phyloP scores from a whole-genome alignment of 2,888 invertebrate species.

The Platynereis dumerilii region DNA sequence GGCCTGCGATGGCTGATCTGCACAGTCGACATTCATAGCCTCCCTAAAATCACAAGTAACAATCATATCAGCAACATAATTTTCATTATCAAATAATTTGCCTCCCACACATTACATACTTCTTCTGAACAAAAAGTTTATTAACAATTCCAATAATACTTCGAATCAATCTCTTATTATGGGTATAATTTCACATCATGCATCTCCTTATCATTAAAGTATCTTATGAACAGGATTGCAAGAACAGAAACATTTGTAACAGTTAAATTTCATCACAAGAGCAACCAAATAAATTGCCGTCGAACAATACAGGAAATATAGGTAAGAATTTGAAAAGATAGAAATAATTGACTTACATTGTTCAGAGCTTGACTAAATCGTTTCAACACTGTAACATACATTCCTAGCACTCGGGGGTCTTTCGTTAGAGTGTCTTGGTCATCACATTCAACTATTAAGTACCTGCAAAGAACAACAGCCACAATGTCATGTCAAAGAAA shows the following conservation, averaged over 20 bases:
- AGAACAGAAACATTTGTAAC: too few species aligned
- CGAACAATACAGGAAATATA: too few species aligned
- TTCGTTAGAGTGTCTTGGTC: conserved; percentile 72
- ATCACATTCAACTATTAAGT: conserved; percentile 82
- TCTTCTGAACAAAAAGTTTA: not conserved
- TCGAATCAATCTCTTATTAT: too few species aligned
- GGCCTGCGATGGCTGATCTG: conserved; percentile 78
- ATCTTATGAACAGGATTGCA: too few species aligned
- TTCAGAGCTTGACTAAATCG: conserved; percentile 77
- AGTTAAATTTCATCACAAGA: too few species aligned
- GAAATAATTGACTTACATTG: too few species aligned
- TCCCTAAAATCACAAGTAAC: conserved; percentile 43
- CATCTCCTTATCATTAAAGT: too few species aligned
- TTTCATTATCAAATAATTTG: not conserved
- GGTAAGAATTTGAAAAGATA: too few species aligned
- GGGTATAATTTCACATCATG: too few species aligned
- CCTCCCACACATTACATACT: not conserved
- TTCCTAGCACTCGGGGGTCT: conserved; percentile 76
- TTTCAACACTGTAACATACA: conserved; percentile 89
- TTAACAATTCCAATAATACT: not conserved
- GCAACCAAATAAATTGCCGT: too few species aligned
- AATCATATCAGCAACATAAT: not conserved
- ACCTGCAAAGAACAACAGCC: conserved; percentile 53
- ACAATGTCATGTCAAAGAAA: too few species aligned
- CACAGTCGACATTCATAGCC: conserved; percentile 65